Conservation (phyloP, 2,113 vertebrate species). For the Emydocephalus ijimae region DNA sequence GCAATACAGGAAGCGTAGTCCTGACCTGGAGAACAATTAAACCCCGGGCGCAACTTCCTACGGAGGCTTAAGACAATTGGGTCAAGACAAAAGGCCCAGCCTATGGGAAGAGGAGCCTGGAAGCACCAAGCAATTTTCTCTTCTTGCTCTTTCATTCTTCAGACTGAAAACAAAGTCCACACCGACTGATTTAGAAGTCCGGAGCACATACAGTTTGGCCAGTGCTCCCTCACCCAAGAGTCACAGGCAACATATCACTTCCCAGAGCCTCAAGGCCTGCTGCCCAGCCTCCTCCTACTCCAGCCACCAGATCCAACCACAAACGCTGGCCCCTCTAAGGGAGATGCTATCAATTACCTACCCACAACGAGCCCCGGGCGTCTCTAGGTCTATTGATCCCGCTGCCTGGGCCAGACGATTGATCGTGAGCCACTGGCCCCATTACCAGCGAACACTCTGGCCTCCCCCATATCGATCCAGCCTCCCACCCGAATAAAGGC, state of each 20-base stretch:
- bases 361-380: slow-evolving; percentile 26
- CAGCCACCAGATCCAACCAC: slow-evolving; percentile 5
- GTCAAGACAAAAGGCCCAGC: slow-evolving; percentile 10
- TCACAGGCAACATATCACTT: background rate
- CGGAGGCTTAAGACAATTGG: slow-evolving; percentile 12
- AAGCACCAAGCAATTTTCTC: background rate
- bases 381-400: slow-evolving; percentile 32
- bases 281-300: background rate
- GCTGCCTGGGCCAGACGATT: slow-evolving; percentile 23
- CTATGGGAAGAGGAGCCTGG: background rate
- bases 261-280: background rate
- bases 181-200: background rate
- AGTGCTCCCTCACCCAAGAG: background rate
- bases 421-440: slow-evolving; percentile 6
- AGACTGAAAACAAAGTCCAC: background rate
- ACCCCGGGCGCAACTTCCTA: slow-evolving; percentile 19
- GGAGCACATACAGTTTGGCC: background rate
- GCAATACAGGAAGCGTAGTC: slow-evolving; percentile 25
- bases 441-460: slow-evolving; percentile 5
- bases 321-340: slow-evolving; percentile 20
- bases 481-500: background rate
- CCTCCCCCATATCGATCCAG: background rate
- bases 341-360: slow-evolving; percentile 33
- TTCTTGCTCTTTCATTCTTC: background rate
- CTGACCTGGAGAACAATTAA: slow-evolving; percentile 24